Conservation (phyloP, 2,797 vertebrate genomes). For the Anas bernieri region DNA sequence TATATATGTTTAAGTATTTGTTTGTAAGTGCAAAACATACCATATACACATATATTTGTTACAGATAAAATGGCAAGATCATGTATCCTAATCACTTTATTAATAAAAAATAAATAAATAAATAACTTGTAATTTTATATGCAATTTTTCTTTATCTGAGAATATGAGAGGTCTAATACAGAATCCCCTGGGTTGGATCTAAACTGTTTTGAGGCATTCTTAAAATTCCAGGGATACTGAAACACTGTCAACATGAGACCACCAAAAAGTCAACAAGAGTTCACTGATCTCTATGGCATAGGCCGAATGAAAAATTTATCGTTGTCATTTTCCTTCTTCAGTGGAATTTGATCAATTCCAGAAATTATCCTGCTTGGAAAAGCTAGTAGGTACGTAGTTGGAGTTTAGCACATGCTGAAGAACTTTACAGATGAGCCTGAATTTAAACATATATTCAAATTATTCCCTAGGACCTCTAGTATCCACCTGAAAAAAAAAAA, state of each 20-base stretch:
- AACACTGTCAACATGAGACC: background rate
- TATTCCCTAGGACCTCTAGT: background rate
- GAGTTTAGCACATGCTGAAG: background rate
- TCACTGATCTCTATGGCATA: background rate
- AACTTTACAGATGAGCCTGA: background rate
- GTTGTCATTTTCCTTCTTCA: background rate
- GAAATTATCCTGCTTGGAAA: background rate
- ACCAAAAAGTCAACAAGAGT: background rate
- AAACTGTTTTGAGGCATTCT: background rate
- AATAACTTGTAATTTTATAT: background rate
- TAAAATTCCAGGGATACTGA: slow-evolving; percentile 6
- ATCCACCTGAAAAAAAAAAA: background rate
- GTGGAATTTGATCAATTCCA: background rate
- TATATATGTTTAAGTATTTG: background rate
- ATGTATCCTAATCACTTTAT: background rate
- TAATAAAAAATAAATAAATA: background rate
- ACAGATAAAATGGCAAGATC: background rate
- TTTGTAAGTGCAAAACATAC: background rate
- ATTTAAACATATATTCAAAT: background rate
- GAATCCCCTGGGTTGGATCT: background rate
- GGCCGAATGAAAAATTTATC: background rate
- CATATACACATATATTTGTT: background rate
- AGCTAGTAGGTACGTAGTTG: background rate
- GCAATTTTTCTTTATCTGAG: background rate
- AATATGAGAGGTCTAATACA: background rate